Conservation (phyloP, 2,113 vertebrate species). For the Amphilophus citrinellus region DNA sequence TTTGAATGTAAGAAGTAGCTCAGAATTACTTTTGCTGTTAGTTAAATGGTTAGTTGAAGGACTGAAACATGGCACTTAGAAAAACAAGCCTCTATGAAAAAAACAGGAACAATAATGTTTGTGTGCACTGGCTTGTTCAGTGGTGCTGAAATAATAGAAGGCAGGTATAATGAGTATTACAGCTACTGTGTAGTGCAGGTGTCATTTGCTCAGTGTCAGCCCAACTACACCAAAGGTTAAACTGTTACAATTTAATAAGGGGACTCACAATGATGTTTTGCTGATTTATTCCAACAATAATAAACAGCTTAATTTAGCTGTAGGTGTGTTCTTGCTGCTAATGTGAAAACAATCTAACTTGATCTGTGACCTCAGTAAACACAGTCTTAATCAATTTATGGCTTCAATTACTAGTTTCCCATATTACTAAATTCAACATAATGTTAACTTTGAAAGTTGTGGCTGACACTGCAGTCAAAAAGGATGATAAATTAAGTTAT, state of each 20-base stretch:
- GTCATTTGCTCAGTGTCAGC: neutral
- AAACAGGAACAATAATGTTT: neutral
- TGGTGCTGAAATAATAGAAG: neutral
- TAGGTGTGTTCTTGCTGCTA: neutral
- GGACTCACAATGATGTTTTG: neutral
- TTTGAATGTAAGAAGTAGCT: neutral
- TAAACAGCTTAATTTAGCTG: neutral
- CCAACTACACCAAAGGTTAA: neutral
- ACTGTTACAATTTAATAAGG: neutral
- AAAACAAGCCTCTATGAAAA: neutral
- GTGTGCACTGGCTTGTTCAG: neutral
- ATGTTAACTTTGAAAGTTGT: neutral
- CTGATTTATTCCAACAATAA: neutral
- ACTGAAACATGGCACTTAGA: neutral
- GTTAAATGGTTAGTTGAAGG: neutral
- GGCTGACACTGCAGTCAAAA: neutral
- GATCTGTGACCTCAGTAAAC: neutral
- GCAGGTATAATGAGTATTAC: neutral
- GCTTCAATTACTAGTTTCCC: neutral
- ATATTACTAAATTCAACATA: neutral
- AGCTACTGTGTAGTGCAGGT: neutral
- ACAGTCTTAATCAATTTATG: slow-evolving; percentile 1
- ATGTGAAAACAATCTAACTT: neutral
- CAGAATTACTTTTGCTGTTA: neutral
- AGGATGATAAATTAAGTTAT: neutral